phyloP scores from a whole-genome alignment of 2,113 vertebrate species.

The Lycaon pictus region DNA sequence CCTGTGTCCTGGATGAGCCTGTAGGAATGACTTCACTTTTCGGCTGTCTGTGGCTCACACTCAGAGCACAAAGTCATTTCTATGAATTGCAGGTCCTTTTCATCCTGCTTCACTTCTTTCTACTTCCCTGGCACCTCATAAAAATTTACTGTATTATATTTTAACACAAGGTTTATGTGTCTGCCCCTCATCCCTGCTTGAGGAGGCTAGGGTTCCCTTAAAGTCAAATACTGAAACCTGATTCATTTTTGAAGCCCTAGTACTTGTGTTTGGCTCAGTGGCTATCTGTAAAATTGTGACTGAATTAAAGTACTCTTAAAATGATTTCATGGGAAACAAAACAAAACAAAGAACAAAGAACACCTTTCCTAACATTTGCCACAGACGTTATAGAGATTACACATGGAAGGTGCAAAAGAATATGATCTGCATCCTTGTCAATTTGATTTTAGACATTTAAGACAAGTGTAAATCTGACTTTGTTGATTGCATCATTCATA shows the following conservation, averaged over 20 bases:
- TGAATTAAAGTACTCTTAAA: conserved; percentile 49
- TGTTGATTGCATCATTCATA: conserved; percentile 51
- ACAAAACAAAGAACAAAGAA: neutral
- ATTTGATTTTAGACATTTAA: conserved; percentile 54
- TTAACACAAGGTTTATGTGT: neutral
- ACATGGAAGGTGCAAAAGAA: neutral
- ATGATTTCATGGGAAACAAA: conserved; percentile 29
- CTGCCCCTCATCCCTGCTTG: neutral
- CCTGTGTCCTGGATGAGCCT: neutral
- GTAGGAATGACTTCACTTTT: neutral
- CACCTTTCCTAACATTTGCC: conserved; percentile 41
- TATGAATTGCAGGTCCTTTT: neutral
- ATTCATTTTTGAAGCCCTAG: neutral
- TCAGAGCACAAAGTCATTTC: too few relatives aligned
- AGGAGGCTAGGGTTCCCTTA: neutral
- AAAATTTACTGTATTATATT: neutral
- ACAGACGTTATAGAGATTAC: conserved; percentile 1
- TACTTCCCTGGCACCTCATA: neutral
- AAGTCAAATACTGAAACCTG: neutral
- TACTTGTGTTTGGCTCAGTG: conserved; percentile 40
- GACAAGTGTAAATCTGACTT: conserved; percentile 52
- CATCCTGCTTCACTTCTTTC: neutral
- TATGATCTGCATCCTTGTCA: neutral
- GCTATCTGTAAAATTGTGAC: conserved; percentile 12
- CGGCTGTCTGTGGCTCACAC: neutral